These are phyloP conservation scores for Heptranchias perlo DNA, from an alignment of 2,113 vertebrate species.

Conservation along the genomic window DNA sequence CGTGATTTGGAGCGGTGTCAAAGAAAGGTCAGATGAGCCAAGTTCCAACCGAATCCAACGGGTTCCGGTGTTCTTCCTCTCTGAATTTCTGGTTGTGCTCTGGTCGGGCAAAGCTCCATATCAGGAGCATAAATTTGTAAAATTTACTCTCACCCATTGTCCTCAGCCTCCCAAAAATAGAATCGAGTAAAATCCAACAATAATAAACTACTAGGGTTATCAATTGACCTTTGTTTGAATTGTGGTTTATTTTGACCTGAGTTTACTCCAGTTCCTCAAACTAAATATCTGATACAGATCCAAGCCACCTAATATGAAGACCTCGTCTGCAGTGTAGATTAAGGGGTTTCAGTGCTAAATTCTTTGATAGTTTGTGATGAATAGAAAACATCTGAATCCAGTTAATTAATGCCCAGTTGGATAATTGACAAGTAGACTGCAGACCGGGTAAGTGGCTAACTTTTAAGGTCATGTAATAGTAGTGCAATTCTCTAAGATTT, in stretches of 20 bases:
- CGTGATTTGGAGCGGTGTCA: too few relatives aligned
- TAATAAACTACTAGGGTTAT: too few relatives aligned
- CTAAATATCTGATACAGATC: not conserved
- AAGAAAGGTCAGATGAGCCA: too few relatives aligned
- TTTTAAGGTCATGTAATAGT: not conserved
- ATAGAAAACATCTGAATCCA: not conserved
- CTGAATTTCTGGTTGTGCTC: too few relatives aligned
- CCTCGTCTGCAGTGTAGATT: not conserved
- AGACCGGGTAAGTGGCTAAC: not conserved
- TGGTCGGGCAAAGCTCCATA: too few relatives aligned
- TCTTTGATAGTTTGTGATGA: not conserved
- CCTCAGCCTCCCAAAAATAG: too few relatives aligned
- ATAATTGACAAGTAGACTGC: not conserved
- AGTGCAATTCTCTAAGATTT: not conserved
- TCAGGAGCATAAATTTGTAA: too few relatives aligned
- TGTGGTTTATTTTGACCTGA: not conserved
- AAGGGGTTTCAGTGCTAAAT: not conserved
- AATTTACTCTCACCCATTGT: too few relatives aligned
- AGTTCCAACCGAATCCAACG: too few relatives aligned
- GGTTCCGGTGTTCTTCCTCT: too few relatives aligned
- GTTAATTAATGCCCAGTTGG: not conserved
- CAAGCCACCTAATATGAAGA: not conserved
- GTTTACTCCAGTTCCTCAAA: not conserved
- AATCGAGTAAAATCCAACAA: too few relatives aligned
- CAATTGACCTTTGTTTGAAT: too few relatives aligned